These are phyloP conservation scores for Palaemon carinicauda DNA, from an alignment of 1,140 invertebrate genomes.

Conservation along the genomic window DNA sequence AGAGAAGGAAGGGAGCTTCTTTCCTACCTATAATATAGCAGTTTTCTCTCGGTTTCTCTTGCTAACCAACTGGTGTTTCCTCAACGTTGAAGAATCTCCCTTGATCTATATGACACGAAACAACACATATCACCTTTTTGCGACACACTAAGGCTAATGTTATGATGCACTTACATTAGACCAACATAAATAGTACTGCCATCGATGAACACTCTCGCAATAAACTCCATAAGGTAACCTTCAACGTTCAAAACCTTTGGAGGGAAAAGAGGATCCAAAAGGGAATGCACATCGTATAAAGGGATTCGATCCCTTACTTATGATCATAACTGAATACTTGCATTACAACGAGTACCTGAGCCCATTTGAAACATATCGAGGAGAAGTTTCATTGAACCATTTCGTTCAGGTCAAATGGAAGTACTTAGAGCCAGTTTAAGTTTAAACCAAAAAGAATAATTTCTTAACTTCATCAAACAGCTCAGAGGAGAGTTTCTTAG, in stretches of 20 bases:
- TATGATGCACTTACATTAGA: conserved; percentile 8
- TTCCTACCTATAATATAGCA: background rate
- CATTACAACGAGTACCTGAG: too few species aligned
- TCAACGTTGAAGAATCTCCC: too few species aligned
- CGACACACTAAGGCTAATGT: background rate
- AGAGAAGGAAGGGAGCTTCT: background rate
- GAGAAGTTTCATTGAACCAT: too few species aligned
- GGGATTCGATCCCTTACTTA: background rate
- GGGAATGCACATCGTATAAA: background rate
- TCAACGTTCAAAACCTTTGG: conserved; percentile 23
- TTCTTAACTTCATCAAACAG: too few species aligned
- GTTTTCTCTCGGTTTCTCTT: background rate
- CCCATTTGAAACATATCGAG: too few species aligned
- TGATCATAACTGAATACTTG: background rate
- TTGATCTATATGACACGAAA: background rate
- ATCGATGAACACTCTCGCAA: conserved; percentile 31
- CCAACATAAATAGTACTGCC: conserved; percentile 33
- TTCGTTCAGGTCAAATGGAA: too few species aligned
- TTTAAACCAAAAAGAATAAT: too few species aligned
- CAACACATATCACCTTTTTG: background rate
- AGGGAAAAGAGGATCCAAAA: background rate
- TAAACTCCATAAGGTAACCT: background rate
- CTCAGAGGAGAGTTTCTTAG: too few species aligned
- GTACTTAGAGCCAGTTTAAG: too few species aligned
- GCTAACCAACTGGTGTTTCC: too few species aligned